Evolutionary conservation across 2,113 vertebrate genomes (phyloP).

Genomic region (Oostethus manadensis): DNA sequence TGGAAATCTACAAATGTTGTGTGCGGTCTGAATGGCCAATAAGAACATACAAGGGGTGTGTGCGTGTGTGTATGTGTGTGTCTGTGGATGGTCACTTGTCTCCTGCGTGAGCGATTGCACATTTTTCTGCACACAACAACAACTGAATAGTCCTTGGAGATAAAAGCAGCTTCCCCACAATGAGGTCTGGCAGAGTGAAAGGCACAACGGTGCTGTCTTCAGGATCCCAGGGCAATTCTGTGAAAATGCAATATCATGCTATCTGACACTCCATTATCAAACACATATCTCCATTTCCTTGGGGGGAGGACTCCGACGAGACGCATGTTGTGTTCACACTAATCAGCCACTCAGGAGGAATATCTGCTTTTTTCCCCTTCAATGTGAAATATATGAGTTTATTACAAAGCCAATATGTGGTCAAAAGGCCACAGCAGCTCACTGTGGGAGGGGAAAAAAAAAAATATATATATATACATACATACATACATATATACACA

Average conservation of each 20-base stretch:
- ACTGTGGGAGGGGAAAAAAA: conserved; percentile 4
- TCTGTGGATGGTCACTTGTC: conserved; percentile 26
- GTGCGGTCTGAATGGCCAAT: conserved; percentile 43
- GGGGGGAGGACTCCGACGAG: conserved; percentile 47
- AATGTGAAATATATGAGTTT: conserved; percentile 50
- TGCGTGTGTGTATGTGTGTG: conserved; percentile 7
- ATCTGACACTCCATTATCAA: conserved; percentile 69
- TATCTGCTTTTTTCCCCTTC: conserved; percentile 40
- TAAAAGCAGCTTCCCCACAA: conserved; percentile 51
- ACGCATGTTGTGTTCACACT: conserved; percentile 48
- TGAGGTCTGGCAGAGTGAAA: conserved; percentile 19
- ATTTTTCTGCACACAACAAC: conserved; percentile 36
- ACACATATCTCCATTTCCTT: conserved; percentile 64
- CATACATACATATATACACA: no score
- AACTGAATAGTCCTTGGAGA: conserved; percentile 47
- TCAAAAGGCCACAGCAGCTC: conserved; percentile 16
- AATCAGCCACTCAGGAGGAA: conserved; percentile 51
- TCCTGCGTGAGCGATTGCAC: conserved; percentile 44
- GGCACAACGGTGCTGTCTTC: conserved; percentile 31
- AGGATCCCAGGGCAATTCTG: conserved; percentile 39
- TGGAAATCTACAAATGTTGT: conserved; percentile 50
- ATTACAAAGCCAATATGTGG: conserved; percentile 46
- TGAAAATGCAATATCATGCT: conserved; percentile 64
- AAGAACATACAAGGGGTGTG: conserved; percentile 23
- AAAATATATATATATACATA: no score